Evolutionary conservation across 2,797 vertebrate species (phyloP).

Genomic region (Gallinago stenura): DNA sequence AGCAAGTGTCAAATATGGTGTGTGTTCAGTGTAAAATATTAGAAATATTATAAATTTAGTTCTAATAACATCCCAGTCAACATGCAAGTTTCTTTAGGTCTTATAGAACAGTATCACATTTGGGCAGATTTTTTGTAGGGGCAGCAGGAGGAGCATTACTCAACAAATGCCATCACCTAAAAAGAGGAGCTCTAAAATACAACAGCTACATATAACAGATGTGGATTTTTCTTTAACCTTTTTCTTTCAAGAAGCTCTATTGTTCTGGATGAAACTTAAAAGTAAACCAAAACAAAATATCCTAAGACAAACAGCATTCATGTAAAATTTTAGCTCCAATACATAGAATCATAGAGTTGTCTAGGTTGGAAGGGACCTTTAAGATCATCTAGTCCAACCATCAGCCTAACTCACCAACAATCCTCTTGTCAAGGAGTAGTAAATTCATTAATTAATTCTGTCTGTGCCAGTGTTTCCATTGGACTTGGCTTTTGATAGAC

Average conservation of each 20-base stretch:
- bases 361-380: too few relatives aligned
- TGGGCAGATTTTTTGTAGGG: neutral
- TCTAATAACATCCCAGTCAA: neutral
- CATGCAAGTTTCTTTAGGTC: neutral
- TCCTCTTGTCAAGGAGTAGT: neutral
- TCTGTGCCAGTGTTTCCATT: neutral
- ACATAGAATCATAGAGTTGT: too few relatives aligned
- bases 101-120: neutral
- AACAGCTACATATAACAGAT: neutral
- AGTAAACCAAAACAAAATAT: neutral
- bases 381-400: too few relatives aligned
- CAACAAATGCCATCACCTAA: neutral
- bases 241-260: neutral
- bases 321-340: neutral
- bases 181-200: neutral
- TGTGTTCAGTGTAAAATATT: neutral
- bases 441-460: neutral
- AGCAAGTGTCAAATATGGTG: neutral
- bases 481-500: neutral
- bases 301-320: neutral
- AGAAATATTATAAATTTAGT: neutral
- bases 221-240: neutral
- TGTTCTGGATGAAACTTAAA: neutral
- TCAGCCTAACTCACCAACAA: neutral
- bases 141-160: neutral